A percentile compares a stretch with the other conserved stretches of the same genome.
Evolutionary conservation across 2,888 invertebrate species (phyloP).

Genomic region (Amphipyra tragopoginis): DNA sequence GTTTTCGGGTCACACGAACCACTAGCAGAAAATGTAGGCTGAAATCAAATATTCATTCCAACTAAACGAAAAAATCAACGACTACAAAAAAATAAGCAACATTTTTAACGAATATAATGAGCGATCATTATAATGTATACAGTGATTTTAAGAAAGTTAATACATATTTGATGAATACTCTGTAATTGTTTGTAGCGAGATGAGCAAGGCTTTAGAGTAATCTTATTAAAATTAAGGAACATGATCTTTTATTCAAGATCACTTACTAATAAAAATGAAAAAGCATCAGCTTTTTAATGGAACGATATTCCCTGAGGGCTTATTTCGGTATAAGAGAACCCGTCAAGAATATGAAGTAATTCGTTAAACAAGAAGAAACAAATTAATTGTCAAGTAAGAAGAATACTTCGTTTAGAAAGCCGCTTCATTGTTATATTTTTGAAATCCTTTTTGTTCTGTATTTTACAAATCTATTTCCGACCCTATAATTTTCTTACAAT

Average conservation of each 20-base stretch:
- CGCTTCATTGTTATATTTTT: conserved; percentile 30
- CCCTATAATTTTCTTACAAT: background rate
- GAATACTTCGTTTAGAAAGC: conserved; percentile 39
- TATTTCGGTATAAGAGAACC: conserved; percentile 43
- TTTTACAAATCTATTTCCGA: background rate
- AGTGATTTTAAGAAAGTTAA: conserved; percentile 17
- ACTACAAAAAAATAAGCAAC: conserved; percentile 2
- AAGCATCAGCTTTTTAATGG: conserved; percentile 45
- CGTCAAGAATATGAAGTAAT: conserved; percentile 57
- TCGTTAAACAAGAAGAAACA: conserved; percentile 55
- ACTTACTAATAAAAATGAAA: conserved; percentile 48
- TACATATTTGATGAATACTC: conserved; percentile 35
- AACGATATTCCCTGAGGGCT: conserved; percentile 51
- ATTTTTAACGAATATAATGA: conserved; percentile 45
- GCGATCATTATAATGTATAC: conserved; percentile 18
- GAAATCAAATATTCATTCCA: conserved; percentile 76
- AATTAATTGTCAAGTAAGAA: conserved; percentile 56
- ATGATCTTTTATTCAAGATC: conserved; percentile 56
- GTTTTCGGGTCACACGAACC: conserved; percentile 83
- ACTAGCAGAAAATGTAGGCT: conserved; percentile 71
- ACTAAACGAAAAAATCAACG: conserved; percentile 51
- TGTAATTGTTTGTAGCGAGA: conserved; percentile 52
- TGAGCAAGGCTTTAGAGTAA: conserved; percentile 46
- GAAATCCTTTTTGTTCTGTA: background rate
- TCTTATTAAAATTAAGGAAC: conserved; percentile 62